Base-by-base conservation (phyloP, 2,113 vertebrate species). In the Argyrosomus japonicus region DNA sequence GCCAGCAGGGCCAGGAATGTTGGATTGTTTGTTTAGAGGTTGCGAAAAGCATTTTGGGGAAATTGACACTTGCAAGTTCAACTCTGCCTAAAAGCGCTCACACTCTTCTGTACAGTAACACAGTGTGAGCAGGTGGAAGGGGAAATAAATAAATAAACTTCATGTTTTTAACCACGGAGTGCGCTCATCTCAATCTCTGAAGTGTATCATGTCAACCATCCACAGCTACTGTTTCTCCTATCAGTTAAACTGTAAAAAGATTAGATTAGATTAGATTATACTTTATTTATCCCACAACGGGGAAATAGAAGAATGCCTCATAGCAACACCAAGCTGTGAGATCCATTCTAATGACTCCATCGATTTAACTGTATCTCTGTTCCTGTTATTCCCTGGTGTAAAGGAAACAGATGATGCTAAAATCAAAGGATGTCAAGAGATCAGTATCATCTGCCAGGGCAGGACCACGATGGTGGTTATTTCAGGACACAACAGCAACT, bases 21-120 rank as follows among this genome's bases (percentile, higher is more conserved):
- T 86, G 83, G 74, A 79, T 56, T 81, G 81, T 82, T 85, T 85
- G 75, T 80, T 63, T 58, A 77, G 65, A 86, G 81, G 72, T 71
- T 75, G 78, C 84, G 78, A 84, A 84, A 84, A 79, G 51, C 56
- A 50, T 68, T 48, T 36, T 21, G 17, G 29, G 64, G 48, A 62
- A 72, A 63, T 36, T 29, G n/a, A 62, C 48, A 23, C 21, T 48
- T 15, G 6, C 48, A 36, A 25, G 45, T 50, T 43, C 54, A 58
- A 25, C 32, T 23, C 43, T 58, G 43, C 43, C 23, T 21, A 27
- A 32, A 64, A 36, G 43, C 17, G 32, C 15, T 57, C 27, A 61
- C n/a, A 32, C 18, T 65, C 6, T 56, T 45, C 36, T 57, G 53
- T 53, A 64, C 10, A 1, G 36, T 14, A 25, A 8, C 18, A 51